Base-by-base conservation (phyloP, 2,888 invertebrate species). In the Eupsilia transversa region DNA sequence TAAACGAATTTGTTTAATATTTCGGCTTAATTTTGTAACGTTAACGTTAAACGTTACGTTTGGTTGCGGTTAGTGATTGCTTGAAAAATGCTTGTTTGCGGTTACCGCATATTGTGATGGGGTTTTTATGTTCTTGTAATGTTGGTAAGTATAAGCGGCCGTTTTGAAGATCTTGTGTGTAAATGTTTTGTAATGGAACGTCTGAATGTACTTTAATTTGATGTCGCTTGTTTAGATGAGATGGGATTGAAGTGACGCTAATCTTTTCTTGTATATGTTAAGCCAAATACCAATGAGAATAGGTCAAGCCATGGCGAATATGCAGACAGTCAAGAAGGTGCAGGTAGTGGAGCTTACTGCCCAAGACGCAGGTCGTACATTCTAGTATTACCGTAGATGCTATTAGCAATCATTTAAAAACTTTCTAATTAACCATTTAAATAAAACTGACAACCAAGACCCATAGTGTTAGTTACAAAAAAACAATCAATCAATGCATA, bases 21-120 rank as follows among this genome's bases (percentile, higher is more conserved):
- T 93, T 93, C 87, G 91, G 90, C 87, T 92, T 91, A 90, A 92
- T 91, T 91, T 92, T 90, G 91, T 92, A 92, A 92, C 87, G 89
- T 91, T 92, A 91, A 89, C 79, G 41, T 35, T 74, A 66, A 69
- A 86, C 85, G 88, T 88, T 91, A 85, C 85, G 87, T 88, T 91
- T 89, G 87, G 86, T 80, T 91, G 92, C 80, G 91, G 93, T 91
- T 87, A 86, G 87, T 91, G 91, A 92, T 93, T 90, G 89, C 83
- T 87, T 86, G 87, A 80, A 85, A 88, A 90, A 86, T 84, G 86
- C 89, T 88, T 90, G 90, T 89, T 91, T 91, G 91, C 74, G 91
- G 91, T 86, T 79, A 75, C 67, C 73, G 71, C 72, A 74, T 85
- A 82, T 80, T 82, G 74, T 74, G 72, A 84, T 82, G 80, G 38